Conservation (phyloP, 2,888 invertebrate species). For the Falcaria lacertinaria region DNA sequence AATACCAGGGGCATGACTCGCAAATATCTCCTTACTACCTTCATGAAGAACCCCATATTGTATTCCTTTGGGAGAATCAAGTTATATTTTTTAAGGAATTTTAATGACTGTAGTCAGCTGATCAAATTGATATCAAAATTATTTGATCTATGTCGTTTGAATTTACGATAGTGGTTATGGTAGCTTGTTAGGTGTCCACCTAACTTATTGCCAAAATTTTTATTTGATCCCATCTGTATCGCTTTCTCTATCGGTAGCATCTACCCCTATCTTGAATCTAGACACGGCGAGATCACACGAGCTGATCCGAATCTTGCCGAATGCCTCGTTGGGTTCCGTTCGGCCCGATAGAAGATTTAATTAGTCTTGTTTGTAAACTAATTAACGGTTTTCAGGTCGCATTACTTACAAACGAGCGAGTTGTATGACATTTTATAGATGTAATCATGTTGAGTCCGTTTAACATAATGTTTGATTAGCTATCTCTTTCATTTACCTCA, state of each 20-base stretch:
- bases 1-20: too few species aligned
- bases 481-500: too few species aligned
- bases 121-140: too few species aligned
- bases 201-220: too few species aligned
- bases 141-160: too few species aligned
- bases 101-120: too few species aligned
- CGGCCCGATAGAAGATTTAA: neutral
- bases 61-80: too few species aligned
- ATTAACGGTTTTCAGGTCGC: neutral
- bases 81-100: too few species aligned
- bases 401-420: neutral
- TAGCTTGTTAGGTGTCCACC: too few species aligned
- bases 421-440: slow-evolving; percentile 21
- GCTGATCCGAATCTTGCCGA: slow-evolving; percentile 17
- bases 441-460: slow-evolving; percentile 29
- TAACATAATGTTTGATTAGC: neutral
- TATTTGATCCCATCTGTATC: neutral
- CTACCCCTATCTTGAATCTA: slow-evolving; percentile 14
- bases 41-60: too few species aligned
- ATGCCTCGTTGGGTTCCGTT: neutral
- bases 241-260: slow-evolving; percentile 4
- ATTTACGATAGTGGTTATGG: too few species aligned
- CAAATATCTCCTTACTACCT: too few species aligned
- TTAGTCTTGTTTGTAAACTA: slow-evolving; percentile 1
- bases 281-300: slow-evolving; percentile 13